Conservation (phyloP, 2,888 invertebrate species). For the Crepidodera aurea region DNA sequence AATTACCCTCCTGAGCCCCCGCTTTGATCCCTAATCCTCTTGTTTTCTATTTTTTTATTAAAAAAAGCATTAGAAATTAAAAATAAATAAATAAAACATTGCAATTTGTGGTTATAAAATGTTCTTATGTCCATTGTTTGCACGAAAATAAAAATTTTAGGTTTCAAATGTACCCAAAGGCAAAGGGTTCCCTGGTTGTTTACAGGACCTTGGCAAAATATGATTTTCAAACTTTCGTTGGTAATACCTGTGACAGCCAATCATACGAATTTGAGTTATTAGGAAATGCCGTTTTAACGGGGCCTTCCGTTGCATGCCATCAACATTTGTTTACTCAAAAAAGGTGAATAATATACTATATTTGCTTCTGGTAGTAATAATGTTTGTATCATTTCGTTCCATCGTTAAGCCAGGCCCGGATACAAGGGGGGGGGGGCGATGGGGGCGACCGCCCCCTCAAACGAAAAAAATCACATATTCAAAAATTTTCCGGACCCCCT, state of each 20-base stretch:
- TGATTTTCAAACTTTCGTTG: conserved; percentile 58
- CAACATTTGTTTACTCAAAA: conserved; percentile 40
- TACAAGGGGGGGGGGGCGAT: too few species aligned
- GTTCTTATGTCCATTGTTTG: conserved; percentile 6
- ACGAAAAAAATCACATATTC: too few species aligned
- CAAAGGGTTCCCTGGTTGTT: conserved; percentile 40
- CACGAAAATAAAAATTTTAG: conserved; percentile 36
- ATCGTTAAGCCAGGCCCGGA: too few species aligned
- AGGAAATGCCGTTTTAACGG: conserved; percentile 54
- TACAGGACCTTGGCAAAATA: conserved; percentile 48
- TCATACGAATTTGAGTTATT: conserved; percentile 59
- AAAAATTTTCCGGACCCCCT: too few species aligned
- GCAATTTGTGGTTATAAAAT: too few species aligned
- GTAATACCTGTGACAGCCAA: conserved; percentile 59
- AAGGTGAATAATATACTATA: conserved; percentile 42
- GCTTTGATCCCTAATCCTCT: too few species aligned
- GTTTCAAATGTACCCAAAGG: conserved; percentile 37
- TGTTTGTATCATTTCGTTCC: too few species aligned
- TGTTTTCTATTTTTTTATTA: too few species aligned
- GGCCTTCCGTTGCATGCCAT: conserved; percentile 39
- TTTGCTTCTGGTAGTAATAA: not conserved
- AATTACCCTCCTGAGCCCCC: too few species aligned
- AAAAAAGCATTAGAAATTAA: too few species aligned
- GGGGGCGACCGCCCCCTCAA: too few species aligned
- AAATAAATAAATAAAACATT: too few species aligned